Percentiles rank a stretch among this genome's conserved stretches.
phyloP scores from a whole-genome alignment of 2,888 invertebrate species.

The Hydrotaea diabolus region DNA sequence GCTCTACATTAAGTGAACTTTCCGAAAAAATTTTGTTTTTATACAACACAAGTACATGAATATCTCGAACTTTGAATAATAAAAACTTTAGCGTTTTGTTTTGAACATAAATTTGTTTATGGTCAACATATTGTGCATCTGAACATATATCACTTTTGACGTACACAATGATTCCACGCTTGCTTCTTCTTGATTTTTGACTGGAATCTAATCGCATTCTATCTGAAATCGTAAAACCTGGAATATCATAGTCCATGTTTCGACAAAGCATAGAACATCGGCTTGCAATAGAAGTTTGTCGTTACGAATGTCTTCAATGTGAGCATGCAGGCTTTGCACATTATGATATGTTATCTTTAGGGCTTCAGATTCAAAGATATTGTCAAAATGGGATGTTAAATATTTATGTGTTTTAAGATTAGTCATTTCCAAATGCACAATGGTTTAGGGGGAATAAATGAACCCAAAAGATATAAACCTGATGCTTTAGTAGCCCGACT shows the following conservation, averaged over 20 bases:
- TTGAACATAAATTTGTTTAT: not conserved
- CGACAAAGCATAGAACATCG: no score
- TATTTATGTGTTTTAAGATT: no score
- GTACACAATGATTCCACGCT: slow-evolving; percentile 9
- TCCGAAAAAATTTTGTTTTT: not conserved
- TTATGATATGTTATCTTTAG: not conserved
- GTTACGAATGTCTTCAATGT: no score
- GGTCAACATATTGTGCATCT: not conserved
- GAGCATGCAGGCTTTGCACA: no score
- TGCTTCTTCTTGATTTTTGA: not conserved
- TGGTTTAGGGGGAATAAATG: not conserved
- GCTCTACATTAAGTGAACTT: not conserved
- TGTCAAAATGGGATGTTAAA: not conserved
- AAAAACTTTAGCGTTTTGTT: not conserved
- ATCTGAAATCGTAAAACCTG: not conserved
- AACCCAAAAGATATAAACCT: no score
- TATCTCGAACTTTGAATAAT: not conserved
- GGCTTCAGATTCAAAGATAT: not conserved
- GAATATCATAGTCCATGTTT: no score
- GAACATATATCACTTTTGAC: slow-evolving; percentile 8
- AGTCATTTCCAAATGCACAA: not conserved
- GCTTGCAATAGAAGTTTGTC: no score
- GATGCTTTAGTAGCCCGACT: no score
- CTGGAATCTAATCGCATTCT: not conserved
- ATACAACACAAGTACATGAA: not conserved